Evolutionary conservation across 1,140 invertebrate genomes (phyloP).

Genomic region (Drosophila repletoides): DNA sequence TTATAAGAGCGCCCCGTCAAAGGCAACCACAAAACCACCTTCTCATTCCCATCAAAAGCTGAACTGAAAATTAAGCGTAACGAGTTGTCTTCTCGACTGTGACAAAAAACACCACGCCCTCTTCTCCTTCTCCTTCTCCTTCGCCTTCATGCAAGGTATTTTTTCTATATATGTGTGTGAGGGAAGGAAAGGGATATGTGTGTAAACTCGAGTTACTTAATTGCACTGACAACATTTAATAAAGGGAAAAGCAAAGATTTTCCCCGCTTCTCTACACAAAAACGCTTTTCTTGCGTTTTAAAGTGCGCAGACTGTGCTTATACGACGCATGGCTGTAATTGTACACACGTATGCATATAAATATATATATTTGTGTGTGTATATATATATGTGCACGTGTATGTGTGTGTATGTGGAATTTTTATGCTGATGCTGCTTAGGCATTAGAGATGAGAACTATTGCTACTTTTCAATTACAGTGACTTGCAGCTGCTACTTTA

Average conservation of each 20-base stretch:
- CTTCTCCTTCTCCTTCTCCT: background rate
- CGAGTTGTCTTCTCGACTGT: constrained; percentile 22
- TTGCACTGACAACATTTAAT: constrained; percentile 70
- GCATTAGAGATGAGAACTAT: no score
- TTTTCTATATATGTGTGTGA: constrained; percentile 7
- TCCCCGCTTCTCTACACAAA: constrained; percentile 17
- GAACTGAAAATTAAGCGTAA: constrained; percentile 44
- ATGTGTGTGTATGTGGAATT: constrained; percentile 22
- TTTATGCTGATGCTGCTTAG: constrained; percentile 35
- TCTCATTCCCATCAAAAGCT: constrained; percentile 8
- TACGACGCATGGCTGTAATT: no score
- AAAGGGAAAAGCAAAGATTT: constrained; percentile 25
- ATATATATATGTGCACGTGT: background rate
- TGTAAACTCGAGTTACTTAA: constrained; percentile 58
- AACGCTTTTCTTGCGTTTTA: constrained; percentile 43
- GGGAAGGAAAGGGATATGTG: no score
- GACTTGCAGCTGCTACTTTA: no score
- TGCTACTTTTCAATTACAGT: no score
- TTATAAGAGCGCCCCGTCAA: constrained; percentile 55
- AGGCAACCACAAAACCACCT: constrained; percentile 16
- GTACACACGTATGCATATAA: no score
- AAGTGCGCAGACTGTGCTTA: constrained; percentile 5
- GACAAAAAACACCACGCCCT: background rate
- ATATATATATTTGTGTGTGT: background rate
- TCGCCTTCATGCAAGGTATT: background rate